Conservation (phyloP, 1,140 invertebrate species). For the Phenacoccus solenopsis region DNA sequence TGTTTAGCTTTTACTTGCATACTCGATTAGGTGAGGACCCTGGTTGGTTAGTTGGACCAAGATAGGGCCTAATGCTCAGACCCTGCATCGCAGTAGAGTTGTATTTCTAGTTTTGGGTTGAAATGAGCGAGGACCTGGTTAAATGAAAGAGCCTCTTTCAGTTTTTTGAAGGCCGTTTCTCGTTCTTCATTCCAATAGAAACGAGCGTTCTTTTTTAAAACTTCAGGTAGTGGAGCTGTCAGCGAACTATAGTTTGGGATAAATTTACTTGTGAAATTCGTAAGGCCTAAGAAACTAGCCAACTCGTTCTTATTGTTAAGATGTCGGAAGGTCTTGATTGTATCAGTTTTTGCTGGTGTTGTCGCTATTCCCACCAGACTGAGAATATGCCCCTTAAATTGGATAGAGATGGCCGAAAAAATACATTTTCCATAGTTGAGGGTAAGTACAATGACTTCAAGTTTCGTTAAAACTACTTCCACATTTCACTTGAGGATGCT, state of each 20-base stretch:
- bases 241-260: not conserved
- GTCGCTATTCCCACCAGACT: not conserved
- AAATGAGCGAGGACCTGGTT: not conserved
- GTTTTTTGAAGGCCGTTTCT: not conserved
- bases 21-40: slow-evolving; percentile 4
- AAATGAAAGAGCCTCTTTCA: not conserved
- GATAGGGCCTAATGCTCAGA: not conserved
- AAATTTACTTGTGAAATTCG: not conserved
- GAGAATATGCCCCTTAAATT: not conserved
- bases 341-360: not conserved
- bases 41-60: not conserved
- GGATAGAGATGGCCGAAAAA: not conserved
- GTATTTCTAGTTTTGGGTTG: not conserved
- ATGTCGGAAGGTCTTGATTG: not conserved
- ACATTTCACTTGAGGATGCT: too few species aligned
- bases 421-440: not conserved
- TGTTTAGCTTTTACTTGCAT: slow-evolving; percentile 26
- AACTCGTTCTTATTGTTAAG: not conserved
- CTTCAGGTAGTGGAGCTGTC: not conserved
- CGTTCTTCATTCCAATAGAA: not conserved
- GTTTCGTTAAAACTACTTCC: not conserved
- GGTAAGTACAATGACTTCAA: not conserved
- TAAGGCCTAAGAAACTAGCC: not conserved
- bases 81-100: not conserved
- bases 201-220: not conserved